These are phyloP conservation scores for Furnarius figulus DNA, from an alignment of 2,113 vertebrate genomes.

Conservation along the genomic window DNA sequence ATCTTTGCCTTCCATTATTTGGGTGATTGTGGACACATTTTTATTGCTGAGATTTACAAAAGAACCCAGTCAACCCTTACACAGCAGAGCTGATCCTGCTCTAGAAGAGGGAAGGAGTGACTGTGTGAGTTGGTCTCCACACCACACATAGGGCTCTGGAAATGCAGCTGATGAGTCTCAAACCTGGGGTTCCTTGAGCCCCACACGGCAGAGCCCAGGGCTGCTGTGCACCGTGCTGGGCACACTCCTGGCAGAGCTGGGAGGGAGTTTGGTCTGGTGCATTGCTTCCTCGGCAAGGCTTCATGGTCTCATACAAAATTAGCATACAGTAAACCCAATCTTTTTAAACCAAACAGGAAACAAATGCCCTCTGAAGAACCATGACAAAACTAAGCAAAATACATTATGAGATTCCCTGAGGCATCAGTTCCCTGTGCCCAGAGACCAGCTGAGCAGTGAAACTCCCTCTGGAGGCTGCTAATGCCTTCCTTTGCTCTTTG, in stretches of 20 bases:
- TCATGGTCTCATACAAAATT: neutral
- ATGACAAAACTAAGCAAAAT: neutral
- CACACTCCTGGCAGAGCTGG: neutral
- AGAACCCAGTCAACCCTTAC: conserved; percentile 3
- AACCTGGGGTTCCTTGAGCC: neutral
- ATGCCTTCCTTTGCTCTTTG: neutral
- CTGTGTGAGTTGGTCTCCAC: neutral
- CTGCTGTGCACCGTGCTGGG: neutral
- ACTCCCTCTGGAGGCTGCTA: conserved; percentile 62
- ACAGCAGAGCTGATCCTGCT: neutral
- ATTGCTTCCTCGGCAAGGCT: neutral
- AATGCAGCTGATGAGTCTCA: neutral
- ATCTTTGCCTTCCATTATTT: conserved; percentile 35
- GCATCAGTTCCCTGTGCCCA: neutral
- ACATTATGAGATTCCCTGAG: neutral
- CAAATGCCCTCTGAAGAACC: neutral
- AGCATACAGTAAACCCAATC: neutral
- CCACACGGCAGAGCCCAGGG: neutral
- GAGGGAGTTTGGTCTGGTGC: neutral
- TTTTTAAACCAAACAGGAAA: neutral
- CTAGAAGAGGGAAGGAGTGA: neutral
- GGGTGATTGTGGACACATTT: conserved; percentile 14
- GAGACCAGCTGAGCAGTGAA: conserved; percentile 12
- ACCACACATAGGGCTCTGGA: neutral
- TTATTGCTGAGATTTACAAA: conserved; percentile 48